Conservation (phyloP, 2,888 invertebrate genomes). For the Drosophila stalkeri region DNA sequence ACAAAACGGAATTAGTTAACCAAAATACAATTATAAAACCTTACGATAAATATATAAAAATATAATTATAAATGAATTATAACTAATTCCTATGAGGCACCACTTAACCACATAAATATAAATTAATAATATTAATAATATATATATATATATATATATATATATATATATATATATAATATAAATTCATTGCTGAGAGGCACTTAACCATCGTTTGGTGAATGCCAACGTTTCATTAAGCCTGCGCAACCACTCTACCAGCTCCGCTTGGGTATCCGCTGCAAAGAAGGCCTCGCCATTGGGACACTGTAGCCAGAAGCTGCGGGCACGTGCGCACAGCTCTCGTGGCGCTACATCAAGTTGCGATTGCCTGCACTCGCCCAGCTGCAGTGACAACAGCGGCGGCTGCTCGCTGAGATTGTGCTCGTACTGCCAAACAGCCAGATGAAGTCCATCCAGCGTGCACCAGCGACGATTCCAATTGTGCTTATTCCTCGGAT, state of each 20-base stretch:
- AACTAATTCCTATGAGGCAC: slow-evolving; percentile 7
- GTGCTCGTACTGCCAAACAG: slow-evolving; percentile 86
- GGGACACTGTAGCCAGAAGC: slow-evolving; percentile 56
- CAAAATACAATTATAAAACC: slow-evolving; percentile 24
- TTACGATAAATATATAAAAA: slow-evolving; percentile 27
- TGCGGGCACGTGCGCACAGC: slow-evolving; percentile 85
- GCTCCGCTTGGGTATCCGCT: slow-evolving; percentile 85
- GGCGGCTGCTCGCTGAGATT: slow-evolving; percentile 83
- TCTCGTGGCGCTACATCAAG: slow-evolving; percentile 84
- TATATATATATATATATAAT: slow-evolving; percentile 31
- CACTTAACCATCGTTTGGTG: slow-evolving; percentile 85
- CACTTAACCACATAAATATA: slow-evolving; percentile 27
- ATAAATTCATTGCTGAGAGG: slow-evolving; percentile 5
- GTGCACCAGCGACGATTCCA: slow-evolving; percentile 87
- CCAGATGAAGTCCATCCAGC: slow-evolving; percentile 84
- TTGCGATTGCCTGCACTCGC: slow-evolving; percentile 53
- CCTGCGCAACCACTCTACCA: slow-evolving; percentile 85
- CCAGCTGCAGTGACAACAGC: slow-evolving; percentile 84
- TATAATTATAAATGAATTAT: slow-evolving; percentile 31
- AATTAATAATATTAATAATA: slow-evolving; percentile 38
- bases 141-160: no score
- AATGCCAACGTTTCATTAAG: slow-evolving; percentile 85
- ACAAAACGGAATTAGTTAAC: not conserved
- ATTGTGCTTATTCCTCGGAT: slow-evolving; percentile 82
- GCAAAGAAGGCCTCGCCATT: slow-evolving; percentile 83